These are phyloP conservation scores for Petrosia ficiformis DNA, from an alignment of 37 sponge, comb jelly and placozoan genomes.

Conservation along the genomic window DNA sequence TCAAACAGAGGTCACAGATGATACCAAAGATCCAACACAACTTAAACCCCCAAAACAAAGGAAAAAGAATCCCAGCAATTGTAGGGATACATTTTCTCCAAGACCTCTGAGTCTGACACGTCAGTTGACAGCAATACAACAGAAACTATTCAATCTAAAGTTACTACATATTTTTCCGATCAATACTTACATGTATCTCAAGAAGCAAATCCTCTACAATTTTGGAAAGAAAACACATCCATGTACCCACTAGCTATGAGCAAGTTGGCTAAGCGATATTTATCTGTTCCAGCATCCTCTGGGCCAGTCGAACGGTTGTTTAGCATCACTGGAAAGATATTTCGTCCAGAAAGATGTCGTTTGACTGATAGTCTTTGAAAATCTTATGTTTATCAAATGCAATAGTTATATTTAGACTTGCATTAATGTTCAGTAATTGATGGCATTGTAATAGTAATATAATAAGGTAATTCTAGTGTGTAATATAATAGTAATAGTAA, in stretches of 20 bases:
- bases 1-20: not conserved
- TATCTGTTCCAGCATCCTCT: slow-evolving; percentile 8
- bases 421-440: not conserved
- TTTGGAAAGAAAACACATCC: not conserved
- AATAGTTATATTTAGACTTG: not conserved
- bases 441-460: not conserved
- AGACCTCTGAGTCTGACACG: too few species aligned
- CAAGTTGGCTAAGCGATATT: not conserved
- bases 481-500: slow-evolving; percentile 17
- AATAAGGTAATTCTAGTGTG: not conserved
- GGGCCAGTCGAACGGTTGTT: slow-evolving; percentile 5
- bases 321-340: slow-evolving; percentile 7
- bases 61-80: too few species aligned
- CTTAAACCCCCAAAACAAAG: not conserved
- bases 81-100: too few species aligned
- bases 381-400: slow-evolving; percentile 5
- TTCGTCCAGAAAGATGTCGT: slow-evolving; percentile 1
- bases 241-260: not conserved
- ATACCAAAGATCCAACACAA: not conserved
- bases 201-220: not conserved
- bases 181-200: not conserved
- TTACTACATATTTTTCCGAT: not conserved
- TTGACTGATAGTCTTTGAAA: slow-evolving; percentile 1
- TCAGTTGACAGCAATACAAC: not conserved
- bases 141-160: not conserved